These are phyloP conservation scores for Sepiola atlantica DNA, from an alignment of 2,888 invertebrate species.

Conservation along the genomic window DNA sequence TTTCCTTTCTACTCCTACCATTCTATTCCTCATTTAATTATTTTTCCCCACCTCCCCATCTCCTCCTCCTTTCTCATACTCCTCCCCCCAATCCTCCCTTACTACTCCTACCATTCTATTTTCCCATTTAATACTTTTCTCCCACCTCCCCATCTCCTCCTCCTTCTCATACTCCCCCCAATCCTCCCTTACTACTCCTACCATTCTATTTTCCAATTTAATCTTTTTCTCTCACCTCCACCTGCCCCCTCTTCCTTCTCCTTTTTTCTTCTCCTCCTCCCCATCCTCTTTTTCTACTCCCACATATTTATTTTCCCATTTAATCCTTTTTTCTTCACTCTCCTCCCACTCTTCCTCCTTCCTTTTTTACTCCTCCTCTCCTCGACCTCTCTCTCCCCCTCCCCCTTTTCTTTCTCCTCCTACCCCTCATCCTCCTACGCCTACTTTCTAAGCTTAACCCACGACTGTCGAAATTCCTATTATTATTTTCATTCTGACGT, in stretches of 20 bases:
- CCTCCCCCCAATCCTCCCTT: background rate
- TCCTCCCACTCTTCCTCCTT: background rate
- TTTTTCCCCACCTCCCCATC: too few relatives aligned
- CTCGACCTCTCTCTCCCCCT: background rate
- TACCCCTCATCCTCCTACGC: background rate
- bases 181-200: background rate
- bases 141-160: too few relatives aligned
- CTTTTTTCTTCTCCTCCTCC: background rate
- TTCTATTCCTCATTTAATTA: background rate
- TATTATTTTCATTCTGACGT: too few relatives aligned
- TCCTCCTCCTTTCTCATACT: background rate
- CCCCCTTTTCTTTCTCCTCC: background rate
- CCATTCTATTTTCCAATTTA: background rate
- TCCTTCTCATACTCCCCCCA: background rate
- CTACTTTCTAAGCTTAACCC: background rate
- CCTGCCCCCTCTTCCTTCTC: background rate
- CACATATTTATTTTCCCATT: too few relatives aligned
- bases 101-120: too few relatives aligned
- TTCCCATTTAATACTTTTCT: background rate
- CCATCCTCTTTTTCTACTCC: too few relatives aligned
- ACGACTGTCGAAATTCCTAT: too few relatives aligned
- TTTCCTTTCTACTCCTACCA: too few relatives aligned
- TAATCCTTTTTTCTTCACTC: too few relatives aligned
- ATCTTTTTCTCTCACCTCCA: background rate
- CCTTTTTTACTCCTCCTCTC: background rate